Evolutionary conservation across 2,888 invertebrate species (phyloP).

Genomic region (Strigamia crassipes): DNA sequence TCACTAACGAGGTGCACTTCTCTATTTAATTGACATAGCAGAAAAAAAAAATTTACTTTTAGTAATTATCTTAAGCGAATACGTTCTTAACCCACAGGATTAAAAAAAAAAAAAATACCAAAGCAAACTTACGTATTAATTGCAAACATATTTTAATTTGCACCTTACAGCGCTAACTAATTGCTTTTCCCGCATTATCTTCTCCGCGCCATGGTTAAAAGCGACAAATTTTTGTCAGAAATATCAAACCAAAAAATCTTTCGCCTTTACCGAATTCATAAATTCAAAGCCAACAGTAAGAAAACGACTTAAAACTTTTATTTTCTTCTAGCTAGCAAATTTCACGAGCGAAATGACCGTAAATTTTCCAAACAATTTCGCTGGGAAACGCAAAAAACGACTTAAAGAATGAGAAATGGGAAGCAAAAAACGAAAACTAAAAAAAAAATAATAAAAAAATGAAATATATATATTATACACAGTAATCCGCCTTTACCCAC

Average conservation of each 20-base stretch:
- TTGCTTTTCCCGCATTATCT: too few species aligned
- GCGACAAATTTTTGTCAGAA: not conserved
- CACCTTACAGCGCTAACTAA: too few species aligned
- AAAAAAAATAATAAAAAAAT: slow-evolving; percentile 27
- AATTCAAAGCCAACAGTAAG: slow-evolving; percentile 28
- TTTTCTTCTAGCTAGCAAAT: slow-evolving; percentile 31
- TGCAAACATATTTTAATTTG: too few species aligned
- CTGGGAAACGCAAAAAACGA: slow-evolving; percentile 1
- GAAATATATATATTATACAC: slow-evolving; percentile 34
- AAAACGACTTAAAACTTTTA: slow-evolving; percentile 29
- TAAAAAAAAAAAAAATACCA: too few species aligned
- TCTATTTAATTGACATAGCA: slow-evolving; percentile 3
- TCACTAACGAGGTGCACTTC: slow-evolving; percentile 24
- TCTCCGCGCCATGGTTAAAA: too few species aligned
- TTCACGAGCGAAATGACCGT: slow-evolving; percentile 37
- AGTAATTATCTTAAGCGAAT: too few species aligned
- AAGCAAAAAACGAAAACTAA: not conserved
- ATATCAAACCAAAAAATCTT: not conserved
- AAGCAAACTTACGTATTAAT: too few species aligned
- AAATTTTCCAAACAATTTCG: slow-evolving; percentile 31
- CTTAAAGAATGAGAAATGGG: slow-evolving; percentile 19
- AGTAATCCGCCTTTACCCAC: slow-evolving; percentile 8
- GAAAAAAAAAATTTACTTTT: not conserved
- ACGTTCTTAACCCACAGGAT: too few species aligned
- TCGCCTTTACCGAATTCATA: not conserved